Conservation (phyloP, 2,797 vertebrate genomes). For the Coracias cyanogaster region DNA sequence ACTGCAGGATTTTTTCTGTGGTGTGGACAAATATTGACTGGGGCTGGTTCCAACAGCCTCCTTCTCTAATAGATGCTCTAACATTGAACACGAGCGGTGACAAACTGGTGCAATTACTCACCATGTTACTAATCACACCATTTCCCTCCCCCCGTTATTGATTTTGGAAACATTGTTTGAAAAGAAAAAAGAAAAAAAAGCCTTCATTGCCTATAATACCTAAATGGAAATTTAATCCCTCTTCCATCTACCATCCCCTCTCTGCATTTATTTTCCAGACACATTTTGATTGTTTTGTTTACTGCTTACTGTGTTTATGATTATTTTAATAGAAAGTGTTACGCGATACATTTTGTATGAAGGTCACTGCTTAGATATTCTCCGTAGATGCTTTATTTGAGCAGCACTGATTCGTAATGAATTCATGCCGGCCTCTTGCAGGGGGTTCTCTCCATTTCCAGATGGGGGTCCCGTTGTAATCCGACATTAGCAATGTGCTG, state of each 20-base stretch:
- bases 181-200: neutral
- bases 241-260: slow-evolving; percentile 29
- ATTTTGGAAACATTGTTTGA: slow-evolving; percentile 59
- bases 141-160: slow-evolving; percentile 27
- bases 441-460: slow-evolving; percentile 58
- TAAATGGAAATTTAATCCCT: slow-evolving; percentile 69
- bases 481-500: slow-evolving; percentile 44
- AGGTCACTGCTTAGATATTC: slow-evolving; percentile 70
- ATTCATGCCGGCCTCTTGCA: slow-evolving; percentile 38
- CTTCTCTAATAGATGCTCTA: neutral
- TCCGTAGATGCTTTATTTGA: slow-evolving; percentile 5
- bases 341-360: slow-evolving; percentile 69
- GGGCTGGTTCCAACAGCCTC: neutral
- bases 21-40: neutral
- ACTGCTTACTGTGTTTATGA: slow-evolving; percentile 77
- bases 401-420: slow-evolving; percentile 59
- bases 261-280: slow-evolving; percentile 59
- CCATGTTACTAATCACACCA: slow-evolving; percentile 31
- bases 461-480: slow-evolving; percentile 41
- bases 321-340: slow-evolving; percentile 67
- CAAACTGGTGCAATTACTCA: slow-evolving; percentile 29
- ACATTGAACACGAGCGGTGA: neutral
- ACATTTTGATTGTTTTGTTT: slow-evolving; percentile 76
- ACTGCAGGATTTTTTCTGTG: neutral
- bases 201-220: slow-evolving; percentile 33